Evolutionary conservation across 2,888 invertebrate genomes (phyloP).

Genomic region (Ophion ellenae): DNA sequence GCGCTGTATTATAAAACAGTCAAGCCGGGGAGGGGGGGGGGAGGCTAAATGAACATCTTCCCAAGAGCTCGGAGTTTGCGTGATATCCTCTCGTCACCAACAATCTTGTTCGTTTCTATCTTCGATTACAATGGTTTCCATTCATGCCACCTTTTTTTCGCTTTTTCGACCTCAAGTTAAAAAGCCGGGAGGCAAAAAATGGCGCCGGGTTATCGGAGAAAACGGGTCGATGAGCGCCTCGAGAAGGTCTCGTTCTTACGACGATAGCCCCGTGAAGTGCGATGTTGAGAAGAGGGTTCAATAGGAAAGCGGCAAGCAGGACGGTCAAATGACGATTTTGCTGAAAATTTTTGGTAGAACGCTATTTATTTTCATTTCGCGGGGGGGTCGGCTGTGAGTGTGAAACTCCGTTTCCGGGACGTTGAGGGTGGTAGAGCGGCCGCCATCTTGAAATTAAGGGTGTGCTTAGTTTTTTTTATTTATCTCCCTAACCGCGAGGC

Average conservation of each 20-base stretch:
- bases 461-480: too few species aligned
- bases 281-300: constrained; percentile 13
- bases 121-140: constrained; percentile 4
- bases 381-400: constrained; percentile 12
- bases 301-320: too few species aligned
- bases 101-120: not conserved
- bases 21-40: not conserved
- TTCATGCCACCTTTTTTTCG: not conserved
- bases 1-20: not conserved
- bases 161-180: constrained; percentile 2
- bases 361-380: too few species aligned
- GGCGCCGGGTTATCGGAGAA: constrained; percentile 37
- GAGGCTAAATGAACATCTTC: not conserved
- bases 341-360: too few species aligned
- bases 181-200: not conserved
- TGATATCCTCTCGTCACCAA: not conserved
- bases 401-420: not conserved
- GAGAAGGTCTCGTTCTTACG: constrained; percentile 54
- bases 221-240: constrained; percentile 42
- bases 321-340: too few species aligned
- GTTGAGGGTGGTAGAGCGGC: too few species aligned
- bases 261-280: constrained; percentile 52
- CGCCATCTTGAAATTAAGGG: too few species aligned
- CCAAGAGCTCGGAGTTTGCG: not conserved
- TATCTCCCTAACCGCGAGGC: too few species aligned